These are phyloP conservation scores for Drosophila pandora DNA, from an alignment of 1,140 invertebrate species.

Conservation along the genomic window DNA sequence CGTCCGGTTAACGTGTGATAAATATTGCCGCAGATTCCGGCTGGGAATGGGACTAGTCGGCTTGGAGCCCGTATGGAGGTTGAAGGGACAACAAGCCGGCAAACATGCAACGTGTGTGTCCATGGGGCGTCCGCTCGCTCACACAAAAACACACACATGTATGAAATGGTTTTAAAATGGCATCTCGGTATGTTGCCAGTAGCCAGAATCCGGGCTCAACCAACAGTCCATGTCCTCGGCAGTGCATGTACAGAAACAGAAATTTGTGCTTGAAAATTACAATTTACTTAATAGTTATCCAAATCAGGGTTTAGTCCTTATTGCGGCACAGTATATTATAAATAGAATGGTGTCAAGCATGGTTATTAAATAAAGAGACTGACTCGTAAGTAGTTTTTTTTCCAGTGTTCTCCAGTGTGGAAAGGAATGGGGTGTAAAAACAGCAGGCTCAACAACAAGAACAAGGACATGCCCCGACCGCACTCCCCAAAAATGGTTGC, in stretches of 20 bases:
- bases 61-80: constrained; percentile 13
- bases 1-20: constrained; percentile 61
- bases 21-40: constrained; percentile 59
- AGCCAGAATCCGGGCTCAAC: constrained; percentile 14
- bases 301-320: too few relatives aligned
- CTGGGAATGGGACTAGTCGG: constrained; percentile 18
- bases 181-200: constrained; percentile 54
- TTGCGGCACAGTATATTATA: too few relatives aligned
- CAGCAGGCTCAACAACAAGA: constrained; percentile 38
- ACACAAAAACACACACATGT: constrained; percentile 23
- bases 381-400: background rate
- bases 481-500: constrained; percentile 65
- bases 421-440: background rate
- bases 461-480: constrained; percentile 39
- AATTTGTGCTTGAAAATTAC: background rate
- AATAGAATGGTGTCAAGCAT: too few relatives aligned
- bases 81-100: constrained; percentile 42
- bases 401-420: too few relatives aligned
- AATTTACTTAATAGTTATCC: too few relatives aligned
- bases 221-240: constrained; percentile 31
- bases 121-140: constrained; percentile 30
- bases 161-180: constrained; percentile 50
- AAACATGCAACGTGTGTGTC: constrained; percentile 52
- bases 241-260: background rate
- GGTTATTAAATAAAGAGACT: too few relatives aligned